Conservation (phyloP, 64 coral and sea anemone species). For the Pocillopora verrucosa region DNA sequence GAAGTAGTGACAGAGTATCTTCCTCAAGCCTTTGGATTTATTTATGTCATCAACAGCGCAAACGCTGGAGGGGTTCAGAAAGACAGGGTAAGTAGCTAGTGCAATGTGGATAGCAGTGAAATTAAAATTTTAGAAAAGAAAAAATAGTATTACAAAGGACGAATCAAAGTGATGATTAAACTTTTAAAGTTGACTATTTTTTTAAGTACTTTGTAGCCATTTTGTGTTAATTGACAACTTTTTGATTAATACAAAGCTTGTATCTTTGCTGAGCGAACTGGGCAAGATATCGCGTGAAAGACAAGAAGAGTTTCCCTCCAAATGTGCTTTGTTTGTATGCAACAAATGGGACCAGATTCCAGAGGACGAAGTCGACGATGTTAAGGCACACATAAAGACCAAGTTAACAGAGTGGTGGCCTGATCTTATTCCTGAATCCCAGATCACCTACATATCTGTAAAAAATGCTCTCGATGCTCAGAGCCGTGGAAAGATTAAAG, state of each 20-base stretch:
- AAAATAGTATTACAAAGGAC: too few relatives aligned
- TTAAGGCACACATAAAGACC: background rate
- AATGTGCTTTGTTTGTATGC: conserved; percentile 12
- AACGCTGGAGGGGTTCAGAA: conserved; percentile 19
- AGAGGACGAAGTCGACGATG: background rate
- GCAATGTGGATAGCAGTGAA: too few relatives aligned
- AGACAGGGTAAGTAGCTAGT: background rate
- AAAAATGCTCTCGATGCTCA: background rate
- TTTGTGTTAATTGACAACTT: too few relatives aligned
- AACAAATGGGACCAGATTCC: conserved; percentile 34
- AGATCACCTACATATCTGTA: conserved; percentile 3
- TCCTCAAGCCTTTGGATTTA: background rate
- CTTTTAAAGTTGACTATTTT: too few relatives aligned
- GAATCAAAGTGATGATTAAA: too few relatives aligned
- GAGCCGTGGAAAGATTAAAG: background rate
- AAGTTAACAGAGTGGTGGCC: background rate
- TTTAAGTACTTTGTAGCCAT: too few relatives aligned
- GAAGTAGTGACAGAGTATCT: conserved; percentile 3
- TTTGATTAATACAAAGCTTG: conserved; percentile 1
- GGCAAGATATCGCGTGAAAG: background rate
- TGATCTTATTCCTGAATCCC: background rate
- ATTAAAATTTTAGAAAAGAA: too few relatives aligned
- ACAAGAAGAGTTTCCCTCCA: background rate
- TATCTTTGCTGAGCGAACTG: background rate
- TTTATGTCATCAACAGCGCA: background rate